Evolutionary conservation across 2,113 vertebrate species (phyloP).

Genomic region (Ramphastos sulfuratus): DNA sequence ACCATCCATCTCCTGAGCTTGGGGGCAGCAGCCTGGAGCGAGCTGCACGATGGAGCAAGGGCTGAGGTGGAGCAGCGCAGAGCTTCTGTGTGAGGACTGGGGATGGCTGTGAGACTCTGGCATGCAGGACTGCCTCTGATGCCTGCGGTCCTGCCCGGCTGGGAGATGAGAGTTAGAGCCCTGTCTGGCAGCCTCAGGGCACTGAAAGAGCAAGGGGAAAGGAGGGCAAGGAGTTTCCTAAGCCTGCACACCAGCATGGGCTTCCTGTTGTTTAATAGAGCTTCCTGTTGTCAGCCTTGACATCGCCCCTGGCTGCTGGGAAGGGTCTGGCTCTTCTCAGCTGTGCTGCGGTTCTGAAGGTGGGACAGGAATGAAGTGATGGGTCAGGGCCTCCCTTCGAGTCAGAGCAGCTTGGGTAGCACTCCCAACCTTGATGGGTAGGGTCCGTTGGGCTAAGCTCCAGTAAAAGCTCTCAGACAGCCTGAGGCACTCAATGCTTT

Average conservation of each 20-base stretch:
- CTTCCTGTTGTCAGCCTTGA: slow-evolving; percentile 58
- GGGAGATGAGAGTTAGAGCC: not conserved
- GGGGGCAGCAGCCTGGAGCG: not conserved
- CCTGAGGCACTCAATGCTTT: not conserved
- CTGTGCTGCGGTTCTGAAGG: not conserved
- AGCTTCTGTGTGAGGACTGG: not conserved
- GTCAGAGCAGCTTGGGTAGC: not conserved
- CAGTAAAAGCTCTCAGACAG: not conserved
- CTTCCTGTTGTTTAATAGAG: slow-evolving; percentile 67
- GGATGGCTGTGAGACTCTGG: not conserved
- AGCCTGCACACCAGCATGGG: not conserved
- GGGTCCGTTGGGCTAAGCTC: not conserved
- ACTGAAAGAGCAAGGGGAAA: slow-evolving; percentile 37
- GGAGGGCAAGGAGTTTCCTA: slow-evolving; percentile 44
- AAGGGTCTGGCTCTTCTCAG: not conserved
- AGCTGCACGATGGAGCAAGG: not conserved
- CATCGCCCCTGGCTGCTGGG: not conserved
- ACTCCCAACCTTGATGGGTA: not conserved
- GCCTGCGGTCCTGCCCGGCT: not conserved
- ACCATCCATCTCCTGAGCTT: slow-evolving; percentile 6
- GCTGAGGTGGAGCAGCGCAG: not conserved
- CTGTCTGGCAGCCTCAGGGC: not conserved
- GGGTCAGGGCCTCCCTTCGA: not conserved
- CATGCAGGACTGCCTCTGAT: not conserved
- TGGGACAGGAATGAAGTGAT: not conserved